Percentiles rank a stretch among this genome's conserved stretches.
These are phyloP conservation scores for Eurystomus glaucurus DNA, from an alignment of 2,797 vertebrate species.

Conservation along the genomic window DNA sequence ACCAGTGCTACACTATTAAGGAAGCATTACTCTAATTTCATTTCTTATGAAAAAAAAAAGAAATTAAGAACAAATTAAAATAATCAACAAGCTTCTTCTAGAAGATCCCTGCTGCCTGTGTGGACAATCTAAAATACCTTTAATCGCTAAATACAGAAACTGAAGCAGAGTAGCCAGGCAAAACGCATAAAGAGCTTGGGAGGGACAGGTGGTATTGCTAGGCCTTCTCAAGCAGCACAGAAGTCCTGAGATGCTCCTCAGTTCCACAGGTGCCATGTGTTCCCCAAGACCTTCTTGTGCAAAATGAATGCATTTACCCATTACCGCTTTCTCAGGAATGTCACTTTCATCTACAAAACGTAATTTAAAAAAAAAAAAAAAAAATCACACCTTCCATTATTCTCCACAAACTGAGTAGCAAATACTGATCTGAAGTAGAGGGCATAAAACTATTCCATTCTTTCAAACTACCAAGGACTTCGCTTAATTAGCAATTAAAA, in stretches of 20 bases:
- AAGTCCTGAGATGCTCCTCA: not conserved
- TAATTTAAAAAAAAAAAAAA: not conserved
- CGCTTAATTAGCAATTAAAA: constrained; percentile 67
- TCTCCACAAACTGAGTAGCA: not conserved
- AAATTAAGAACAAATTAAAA: not conserved
- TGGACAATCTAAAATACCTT: not conserved
- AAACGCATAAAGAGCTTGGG: not conserved
- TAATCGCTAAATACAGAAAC: not conserved
- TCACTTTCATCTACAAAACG: not conserved
- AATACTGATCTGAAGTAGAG: not conserved
- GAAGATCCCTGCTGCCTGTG: not conserved
- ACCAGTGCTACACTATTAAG: not conserved
- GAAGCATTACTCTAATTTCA: not conserved
- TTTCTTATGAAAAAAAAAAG: not conserved
- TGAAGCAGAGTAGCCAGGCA: not conserved
- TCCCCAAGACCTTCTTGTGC: not conserved
- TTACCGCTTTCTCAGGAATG: not conserved
- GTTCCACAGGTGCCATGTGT: not conserved
- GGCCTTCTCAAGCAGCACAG: not conserved
- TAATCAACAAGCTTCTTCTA: not conserved
- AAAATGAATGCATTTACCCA: not conserved
- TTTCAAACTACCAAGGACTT: constrained; percentile 8
- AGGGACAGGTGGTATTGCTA: not conserved
- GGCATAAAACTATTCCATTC: constrained; percentile 11
- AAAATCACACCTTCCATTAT: not conserved